Evolutionary conservation across 2,888 invertebrate species (phyloP).

Genomic region (Amphipoea lucens): DNA sequence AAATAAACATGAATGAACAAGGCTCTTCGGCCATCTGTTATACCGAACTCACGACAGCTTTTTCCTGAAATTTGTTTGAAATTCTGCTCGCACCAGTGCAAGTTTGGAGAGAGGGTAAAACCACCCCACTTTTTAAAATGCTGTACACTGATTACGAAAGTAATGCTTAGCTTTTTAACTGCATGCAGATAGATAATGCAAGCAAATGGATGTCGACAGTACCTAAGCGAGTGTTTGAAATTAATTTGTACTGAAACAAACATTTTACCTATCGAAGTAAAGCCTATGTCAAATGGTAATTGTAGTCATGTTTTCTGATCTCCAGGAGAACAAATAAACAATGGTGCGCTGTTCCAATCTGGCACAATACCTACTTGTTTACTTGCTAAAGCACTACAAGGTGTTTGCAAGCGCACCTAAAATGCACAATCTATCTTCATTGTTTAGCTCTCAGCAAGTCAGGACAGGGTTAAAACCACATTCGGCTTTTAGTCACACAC

Average conservation of each 20-base stretch:
- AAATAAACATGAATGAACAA: slow-evolving; percentile 16
- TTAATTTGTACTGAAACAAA: not conserved
- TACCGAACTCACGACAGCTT: not conserved
- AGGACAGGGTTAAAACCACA: slow-evolving; percentile 5
- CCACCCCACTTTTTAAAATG: too few species aligned
- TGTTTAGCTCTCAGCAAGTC: slow-evolving; percentile 27
- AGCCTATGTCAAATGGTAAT: not conserved
- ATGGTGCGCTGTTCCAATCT: slow-evolving; percentile 7
- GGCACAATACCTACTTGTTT: slow-evolving; percentile 28
- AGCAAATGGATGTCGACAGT: not conserved
- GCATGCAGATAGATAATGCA: not conserved
- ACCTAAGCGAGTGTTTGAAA: not conserved
- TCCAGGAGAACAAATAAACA: slow-evolving; percentile 14
- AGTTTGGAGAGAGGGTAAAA: not conserved
- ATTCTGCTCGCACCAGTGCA: not conserved
- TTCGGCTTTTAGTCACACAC: slow-evolving; percentile 20
- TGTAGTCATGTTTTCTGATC: not conserved
- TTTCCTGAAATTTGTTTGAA: slow-evolving; percentile 1
- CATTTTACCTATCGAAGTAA: not conserved
- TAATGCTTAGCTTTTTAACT: not conserved
- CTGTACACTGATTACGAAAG: not conserved
- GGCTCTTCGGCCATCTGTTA: slow-evolving; percentile 11
- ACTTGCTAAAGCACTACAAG: slow-evolving; percentile 12
- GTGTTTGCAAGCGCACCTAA: slow-evolving; percentile 17
- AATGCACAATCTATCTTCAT: slow-evolving; percentile 42